These are phyloP conservation scores for Drosophila lacteicornis DNA, from an alignment of 1,140 invertebrate genomes.

Conservation along the genomic window DNA sequence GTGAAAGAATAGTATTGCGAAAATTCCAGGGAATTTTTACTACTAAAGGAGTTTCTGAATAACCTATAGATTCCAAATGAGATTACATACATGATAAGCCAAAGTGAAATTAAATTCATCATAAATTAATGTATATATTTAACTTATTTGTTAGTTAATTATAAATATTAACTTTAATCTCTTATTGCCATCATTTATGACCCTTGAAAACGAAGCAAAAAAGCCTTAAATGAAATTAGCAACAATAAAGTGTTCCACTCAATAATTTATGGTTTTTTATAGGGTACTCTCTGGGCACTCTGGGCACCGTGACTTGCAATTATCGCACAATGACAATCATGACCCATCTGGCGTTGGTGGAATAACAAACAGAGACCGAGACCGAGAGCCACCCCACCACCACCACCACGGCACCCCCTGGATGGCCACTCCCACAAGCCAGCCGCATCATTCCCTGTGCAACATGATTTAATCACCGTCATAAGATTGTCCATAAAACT, in stretches of 20 bases:
- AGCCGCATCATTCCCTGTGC: conserved; percentile 46
- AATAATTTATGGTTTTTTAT: conserved; percentile 22
- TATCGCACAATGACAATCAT: conserved; percentile 45
- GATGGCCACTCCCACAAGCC: conserved; percentile 21
- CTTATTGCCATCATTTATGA: conserved; percentile 7
- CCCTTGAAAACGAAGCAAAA: neutral
- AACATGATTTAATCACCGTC: conserved; percentile 64
- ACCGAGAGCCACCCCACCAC: neutral
- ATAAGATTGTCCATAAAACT: conserved; percentile 64
- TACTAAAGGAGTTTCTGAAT: neutral
- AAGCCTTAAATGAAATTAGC: conserved; percentile 29
- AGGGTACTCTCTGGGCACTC: conserved; percentile 33
- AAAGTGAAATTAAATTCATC: too few relatives aligned
- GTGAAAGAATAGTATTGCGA: too few relatives aligned
- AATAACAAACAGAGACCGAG: conserved; percentile 37
- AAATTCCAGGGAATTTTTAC: neutral
- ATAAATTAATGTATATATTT: too few relatives aligned
- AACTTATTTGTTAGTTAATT: too few relatives aligned
- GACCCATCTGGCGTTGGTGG: conserved; percentile 50
- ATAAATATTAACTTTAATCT: neutral
- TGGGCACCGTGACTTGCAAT: conserved; percentile 39
- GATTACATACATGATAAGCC: neutral
- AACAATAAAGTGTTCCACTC: conserved; percentile 29
- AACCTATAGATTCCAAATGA: neutral
- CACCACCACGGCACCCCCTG: conserved; percentile 2